Percentiles rank a stretch among this genome's conserved stretches.
Conservation (phyloP, 2,113 vertebrate genomes). For the Aptenodytes forsteri region DNA sequence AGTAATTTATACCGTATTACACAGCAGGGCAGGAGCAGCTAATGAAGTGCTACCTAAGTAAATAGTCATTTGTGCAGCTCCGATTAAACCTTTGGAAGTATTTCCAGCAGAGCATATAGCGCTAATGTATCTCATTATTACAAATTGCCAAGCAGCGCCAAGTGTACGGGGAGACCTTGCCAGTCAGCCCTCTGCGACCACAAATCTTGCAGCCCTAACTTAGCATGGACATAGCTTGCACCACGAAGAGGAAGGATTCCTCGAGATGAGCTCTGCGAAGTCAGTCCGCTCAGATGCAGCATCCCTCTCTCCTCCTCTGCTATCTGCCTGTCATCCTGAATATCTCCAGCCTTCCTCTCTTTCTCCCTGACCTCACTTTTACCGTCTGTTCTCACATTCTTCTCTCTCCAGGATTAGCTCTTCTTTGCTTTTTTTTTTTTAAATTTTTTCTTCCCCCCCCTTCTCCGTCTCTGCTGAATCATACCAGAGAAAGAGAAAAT, state of each 20-base stretch:
- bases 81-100: not conserved
- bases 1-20: not conserved
- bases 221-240: not conserved
- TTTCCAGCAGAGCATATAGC: not conserved
- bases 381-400: not conserved
- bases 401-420: not conserved
- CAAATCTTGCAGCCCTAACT: not conserved
- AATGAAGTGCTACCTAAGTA: conserved; percentile 37
- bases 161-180: not conserved
- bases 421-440: not conserved
- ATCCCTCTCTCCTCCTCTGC: not conserved
- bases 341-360: not conserved
- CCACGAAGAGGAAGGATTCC: not conserved
- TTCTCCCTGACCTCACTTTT: not conserved
- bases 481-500: not conserved
- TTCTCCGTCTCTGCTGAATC: not conserved
- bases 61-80: conserved; percentile 10
- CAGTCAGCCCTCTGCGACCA: not conserved
- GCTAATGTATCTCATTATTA: conserved; percentile 15
- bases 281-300: not conserved
- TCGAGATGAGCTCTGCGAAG: not conserved
- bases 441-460: accelerated
- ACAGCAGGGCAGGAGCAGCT: conserved; percentile 29
- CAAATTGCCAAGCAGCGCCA: not conserved
- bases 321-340: not conserved